A percentile compares a stretch with the other conserved stretches of the same genome.
Conservation (phyloP, 1,140 invertebrate genomes). For the Drosophila lacertosa region DNA sequence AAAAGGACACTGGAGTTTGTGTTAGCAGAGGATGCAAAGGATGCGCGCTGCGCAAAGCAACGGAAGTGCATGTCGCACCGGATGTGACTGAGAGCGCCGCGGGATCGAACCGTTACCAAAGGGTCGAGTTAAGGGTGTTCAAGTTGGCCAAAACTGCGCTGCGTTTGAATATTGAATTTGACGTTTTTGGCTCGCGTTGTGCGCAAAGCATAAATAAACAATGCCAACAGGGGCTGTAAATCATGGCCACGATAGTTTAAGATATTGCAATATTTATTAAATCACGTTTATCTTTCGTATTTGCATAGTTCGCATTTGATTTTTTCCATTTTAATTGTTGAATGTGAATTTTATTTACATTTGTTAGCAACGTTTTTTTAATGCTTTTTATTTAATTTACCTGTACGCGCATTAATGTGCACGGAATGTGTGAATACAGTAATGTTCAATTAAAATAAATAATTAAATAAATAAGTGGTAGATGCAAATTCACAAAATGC, state of each 20-base stretch:
- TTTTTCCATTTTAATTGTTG: neutral
- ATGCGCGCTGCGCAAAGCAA: conserved; percentile 57
- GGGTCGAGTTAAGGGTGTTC: conserved; percentile 4
- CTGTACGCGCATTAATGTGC: conserved; percentile 2
- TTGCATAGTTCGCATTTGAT: neutral
- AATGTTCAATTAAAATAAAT: conserved; percentile 74
- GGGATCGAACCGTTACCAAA: neutral
- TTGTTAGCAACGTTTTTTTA: neutral
- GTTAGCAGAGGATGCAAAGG: conserved; percentile 40
- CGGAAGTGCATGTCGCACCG: conserved; percentile 79
- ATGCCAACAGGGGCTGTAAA: conserved; percentile 63
- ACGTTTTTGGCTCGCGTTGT: conserved; percentile 54
- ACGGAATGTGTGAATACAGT: conserved; percentile 27
- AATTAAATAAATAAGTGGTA: conserved; percentile 58
- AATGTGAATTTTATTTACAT: conserved; percentile 21
- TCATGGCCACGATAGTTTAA: conserved; percentile 36
- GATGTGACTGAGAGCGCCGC: conserved; percentile 46
- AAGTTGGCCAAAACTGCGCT: conserved; percentile 33
- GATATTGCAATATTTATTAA: conserved; percentile 4
- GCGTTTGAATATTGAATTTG: conserved; percentile 72
- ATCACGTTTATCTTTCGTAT: neutral
- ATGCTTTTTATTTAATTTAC: conserved; percentile 7
- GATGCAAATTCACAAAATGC: conserved; percentile 1
- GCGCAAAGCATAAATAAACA: conserved; percentile 61
- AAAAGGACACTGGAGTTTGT: conserved; percentile 59